These are phyloP conservation scores for Delphinus delphis DNA, from an alignment of 2,113 vertebrate species.

Conservation along the genomic window DNA sequence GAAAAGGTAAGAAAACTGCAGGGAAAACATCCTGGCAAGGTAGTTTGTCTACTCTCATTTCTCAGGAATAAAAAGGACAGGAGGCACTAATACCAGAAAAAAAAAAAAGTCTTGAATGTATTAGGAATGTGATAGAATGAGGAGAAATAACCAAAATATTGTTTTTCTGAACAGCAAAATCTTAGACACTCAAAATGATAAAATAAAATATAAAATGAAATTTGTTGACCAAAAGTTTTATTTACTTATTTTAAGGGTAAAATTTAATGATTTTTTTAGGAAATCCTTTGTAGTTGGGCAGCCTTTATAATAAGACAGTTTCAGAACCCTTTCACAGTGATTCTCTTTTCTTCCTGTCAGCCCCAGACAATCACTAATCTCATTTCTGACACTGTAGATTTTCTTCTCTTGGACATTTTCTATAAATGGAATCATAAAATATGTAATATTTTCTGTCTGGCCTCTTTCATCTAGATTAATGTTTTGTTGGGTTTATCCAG, in stretches of 20 bases:
- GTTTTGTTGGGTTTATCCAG: not conserved
- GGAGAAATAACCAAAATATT: not conserved
- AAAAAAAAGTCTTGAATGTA: too few species aligned
- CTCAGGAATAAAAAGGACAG: too few species aligned
- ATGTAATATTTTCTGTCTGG: not conserved
- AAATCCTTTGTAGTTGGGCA: accelerated
- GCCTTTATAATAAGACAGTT: not conserved
- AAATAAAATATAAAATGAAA: not conserved
- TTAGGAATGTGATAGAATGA: not conserved
- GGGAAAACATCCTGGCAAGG: not conserved
- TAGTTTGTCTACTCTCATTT: not conserved
- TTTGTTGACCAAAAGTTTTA: not conserved
- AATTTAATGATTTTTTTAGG: not conserved
- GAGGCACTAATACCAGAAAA: not conserved
- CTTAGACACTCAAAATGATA: not conserved
- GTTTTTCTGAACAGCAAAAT: not conserved
- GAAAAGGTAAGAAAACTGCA: too few species aligned
- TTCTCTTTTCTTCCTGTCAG: accelerated
- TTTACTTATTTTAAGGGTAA: not conserved
- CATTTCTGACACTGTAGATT: not conserved
- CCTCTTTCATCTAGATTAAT: not conserved
- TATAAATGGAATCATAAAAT: not conserved
- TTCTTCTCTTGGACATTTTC: not conserved
- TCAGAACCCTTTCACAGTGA: not conserved
- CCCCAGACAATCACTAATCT: not conserved